Base-by-base conservation (phyloP, 2,113 vertebrate species). In the Scatophagus argus region DNA sequence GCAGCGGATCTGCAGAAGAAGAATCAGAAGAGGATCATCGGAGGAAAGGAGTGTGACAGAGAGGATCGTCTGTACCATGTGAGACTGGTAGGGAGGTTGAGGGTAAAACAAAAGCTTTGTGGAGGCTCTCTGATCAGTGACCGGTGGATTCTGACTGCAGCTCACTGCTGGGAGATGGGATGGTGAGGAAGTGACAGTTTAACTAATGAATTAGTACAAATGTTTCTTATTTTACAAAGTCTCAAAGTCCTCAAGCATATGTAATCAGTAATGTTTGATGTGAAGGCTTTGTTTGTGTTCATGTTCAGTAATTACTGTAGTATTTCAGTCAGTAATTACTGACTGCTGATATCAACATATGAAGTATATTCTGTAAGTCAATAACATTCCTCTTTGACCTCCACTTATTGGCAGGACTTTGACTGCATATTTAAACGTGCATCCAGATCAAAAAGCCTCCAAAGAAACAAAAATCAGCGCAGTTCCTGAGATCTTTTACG, bases 101-200 rank as follows among this genome's bases (percentile, higher is more conserved):
- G 4, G 0, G 6, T 46, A 0, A 0, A 59, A 1, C 14, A 6
- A 6, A 10, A n/a, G 1, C 0, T 3, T 0, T 87, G 85, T 74
- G 81, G 77, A 1, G 81, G 77, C 39, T 81, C 85, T 51, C 44
- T 83, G 39, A 65, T 87, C 58, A 14, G 10, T n/a, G 2, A 47
- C 7, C 4, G 0, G 5, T 87, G 85, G 81, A 19, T 87, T 69
- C 56, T 87, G 44, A 83, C 77, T 64, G 77, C 77, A 25, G 73
- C 67, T 43, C 85, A 87, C 55, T 86, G 84, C 10, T n/a, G 1
- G 23, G 0, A 0, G 1, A 19, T 36, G 8, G 31, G 47, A n/a
- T 0, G 3, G 62, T 65, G n/a, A 78, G 75, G 19, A 44, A 44
- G 2, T n/a, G n/a, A n/a, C n/a, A n/a, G n/a, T n/a, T n/a, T n/a